Conservation (phyloP, 2,113 vertebrate genomes). For the Mormyrus iriodes region DNA sequence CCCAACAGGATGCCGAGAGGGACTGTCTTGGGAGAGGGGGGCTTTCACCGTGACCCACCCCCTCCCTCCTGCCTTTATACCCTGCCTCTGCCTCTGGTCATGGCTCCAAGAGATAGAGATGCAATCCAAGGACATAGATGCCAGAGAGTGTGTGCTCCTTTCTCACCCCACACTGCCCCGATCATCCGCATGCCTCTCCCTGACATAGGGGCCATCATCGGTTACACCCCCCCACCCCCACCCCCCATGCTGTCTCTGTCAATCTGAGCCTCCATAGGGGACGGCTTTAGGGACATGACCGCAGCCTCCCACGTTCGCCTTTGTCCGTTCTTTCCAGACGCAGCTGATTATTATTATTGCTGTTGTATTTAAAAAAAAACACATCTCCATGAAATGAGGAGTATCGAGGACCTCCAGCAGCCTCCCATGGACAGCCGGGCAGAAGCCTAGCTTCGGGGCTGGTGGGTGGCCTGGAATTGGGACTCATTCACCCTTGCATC, state of each 20-base stretch:
- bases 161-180: conserved; percentile 24
- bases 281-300: neutral
- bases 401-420: neutral
- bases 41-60: conserved; percentile 20
- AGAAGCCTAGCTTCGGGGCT: neutral
- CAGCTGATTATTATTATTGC: neutral
- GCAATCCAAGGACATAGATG: neutral
- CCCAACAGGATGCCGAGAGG: conserved; percentile 38
- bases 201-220: neutral
- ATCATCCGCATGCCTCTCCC: conserved; percentile 40
- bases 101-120: neutral
- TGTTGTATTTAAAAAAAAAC: neutral
- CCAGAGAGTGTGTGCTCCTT: conserved; percentile 23
- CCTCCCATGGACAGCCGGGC: neutral
- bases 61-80: conserved; percentile 41
- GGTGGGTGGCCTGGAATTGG: neutral
- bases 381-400: neutral
- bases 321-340: neutral
- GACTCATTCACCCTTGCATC: neutral
- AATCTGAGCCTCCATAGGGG: neutral
- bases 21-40: conserved; percentile 32
- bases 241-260: neutral
- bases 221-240: neutral
- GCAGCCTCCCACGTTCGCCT: neutral
- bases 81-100: conserved; percentile 13